Percentiles rank a stretch among this genome's conserved stretches.
phyloP scores from a whole-genome alignment of 2,113 vertebrate genomes.

The Xenopus laevis region DNA sequence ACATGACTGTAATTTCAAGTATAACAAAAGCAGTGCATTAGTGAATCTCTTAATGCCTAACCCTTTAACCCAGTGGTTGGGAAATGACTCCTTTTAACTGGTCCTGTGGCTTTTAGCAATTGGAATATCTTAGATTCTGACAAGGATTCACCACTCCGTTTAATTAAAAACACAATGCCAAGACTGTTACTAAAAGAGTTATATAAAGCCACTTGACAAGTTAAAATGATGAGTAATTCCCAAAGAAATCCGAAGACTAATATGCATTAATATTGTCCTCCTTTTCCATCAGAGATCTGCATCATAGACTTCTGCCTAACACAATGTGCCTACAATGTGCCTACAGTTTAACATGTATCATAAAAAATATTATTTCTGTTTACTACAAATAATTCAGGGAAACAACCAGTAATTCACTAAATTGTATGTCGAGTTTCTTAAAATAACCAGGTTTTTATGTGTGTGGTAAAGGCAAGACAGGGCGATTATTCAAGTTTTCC shows the following conservation, averaged over 20 bases:
- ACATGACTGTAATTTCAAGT: conserved; percentile 29
- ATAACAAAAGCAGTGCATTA: conserved; percentile 38
- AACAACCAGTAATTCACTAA: too few relatives aligned
- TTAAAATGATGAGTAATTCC: conserved; percentile 32
- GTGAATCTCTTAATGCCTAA: conserved; percentile 37
- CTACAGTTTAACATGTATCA: too few relatives aligned
- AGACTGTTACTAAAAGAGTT: conserved; percentile 6
- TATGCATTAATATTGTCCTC: neutral
- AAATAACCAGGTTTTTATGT: too few relatives aligned
- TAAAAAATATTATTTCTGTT: too few relatives aligned
- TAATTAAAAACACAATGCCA: conserved; percentile 42
- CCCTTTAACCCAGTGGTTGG: conserved; percentile 37
- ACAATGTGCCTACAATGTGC: too few relatives aligned
- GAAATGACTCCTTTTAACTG: conserved; percentile 42
- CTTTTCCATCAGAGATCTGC: conserved; percentile 3
- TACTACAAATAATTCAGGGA: too few relatives aligned
- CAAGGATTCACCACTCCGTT: conserved; percentile 40
- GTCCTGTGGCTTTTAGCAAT: conserved; percentile 41
- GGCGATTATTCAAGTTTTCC: too few relatives aligned
- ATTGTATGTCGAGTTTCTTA: too few relatives aligned
- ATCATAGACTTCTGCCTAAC: conserved; percentile 5
- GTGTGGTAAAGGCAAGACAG: too few relatives aligned
- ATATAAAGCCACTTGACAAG: conserved; percentile 23
- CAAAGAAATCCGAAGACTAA: neutral
- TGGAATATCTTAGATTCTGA: conserved; percentile 33